Evolutionary conservation across 2,797 vertebrate species (phyloP), one percentile per base, ranked within the genome.

Genomic region (Manis pentadactyla): DNA sequence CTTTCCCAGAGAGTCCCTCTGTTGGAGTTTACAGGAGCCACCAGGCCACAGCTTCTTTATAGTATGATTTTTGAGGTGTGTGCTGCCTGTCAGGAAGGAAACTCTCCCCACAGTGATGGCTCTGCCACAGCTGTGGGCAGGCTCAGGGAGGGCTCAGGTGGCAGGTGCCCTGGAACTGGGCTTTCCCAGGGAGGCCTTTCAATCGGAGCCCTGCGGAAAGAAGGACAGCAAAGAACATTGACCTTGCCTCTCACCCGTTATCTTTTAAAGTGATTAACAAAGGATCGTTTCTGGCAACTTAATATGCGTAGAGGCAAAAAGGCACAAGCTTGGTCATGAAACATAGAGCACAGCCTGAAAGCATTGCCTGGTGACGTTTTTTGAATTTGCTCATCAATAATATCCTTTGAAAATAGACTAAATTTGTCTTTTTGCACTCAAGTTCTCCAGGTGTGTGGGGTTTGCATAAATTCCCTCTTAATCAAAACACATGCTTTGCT

Each of bases 351-450:
- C 18, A 87, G 68, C 82, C 51, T 81, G 46, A 87, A 90, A 97
- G 63, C 73, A 15, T 78, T 97, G 82, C 92, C 90, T 94, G 95
- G 87, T 82, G 97, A 96, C 89, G 71, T 73, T 90, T 93, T 82
- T 81, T 94, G 96, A 97, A 96, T 71, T 92, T 77, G 89, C 69
- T 93, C 97, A 92, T 96, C 90, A 96, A 96, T 96, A 97, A 78
- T 51, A 87, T 92, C 77, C 83, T 97, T 97, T 94, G 94, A 93
- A 96, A 97, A 96, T 85, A 96, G 92, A 95, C 78, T 81, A 68
- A 77, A 97, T 97, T 98, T 96, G 75, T 90, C 93, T 96, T 95
- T 96, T 95, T 97, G 90, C 63, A 88, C 96, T 92, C 93, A 96
- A 96, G 86, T 94, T 89, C 27, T 94, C 91, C 83, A 85, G 63